Percentiles rank a stretch among this genome's conserved stretches.
Evolutionary conservation across 2,888 invertebrate species (phyloP).

Genomic region (Mechanitis mazaeus): DNA sequence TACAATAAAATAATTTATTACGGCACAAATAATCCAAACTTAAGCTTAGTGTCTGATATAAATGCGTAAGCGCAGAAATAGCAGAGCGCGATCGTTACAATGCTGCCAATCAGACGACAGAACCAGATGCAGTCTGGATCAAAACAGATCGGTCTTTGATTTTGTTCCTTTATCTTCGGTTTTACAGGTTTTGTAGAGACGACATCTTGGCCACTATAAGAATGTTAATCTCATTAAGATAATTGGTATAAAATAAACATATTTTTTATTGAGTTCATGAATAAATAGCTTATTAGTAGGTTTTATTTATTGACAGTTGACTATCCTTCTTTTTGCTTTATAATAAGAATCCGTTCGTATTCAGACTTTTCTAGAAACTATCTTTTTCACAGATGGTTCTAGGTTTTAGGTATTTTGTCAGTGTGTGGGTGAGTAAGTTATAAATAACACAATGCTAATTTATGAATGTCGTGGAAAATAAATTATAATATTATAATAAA

Average conservation of each 20-base stretch:
- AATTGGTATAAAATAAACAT: not conserved
- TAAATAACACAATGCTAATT: too few relatives aligned
- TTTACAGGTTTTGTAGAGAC: slow-evolving; percentile 23
- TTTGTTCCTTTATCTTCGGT: slow-evolving; percentile 19
- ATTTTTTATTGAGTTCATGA: too few relatives aligned
- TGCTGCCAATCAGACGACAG: slow-evolving; percentile 45
- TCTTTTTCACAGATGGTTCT: too few relatives aligned
- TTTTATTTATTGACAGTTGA: too few relatives aligned
- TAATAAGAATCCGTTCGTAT: too few relatives aligned
- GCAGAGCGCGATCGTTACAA: slow-evolving; percentile 49
- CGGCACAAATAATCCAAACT: slow-evolving; percentile 56
- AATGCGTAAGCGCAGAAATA: slow-evolving; percentile 58
- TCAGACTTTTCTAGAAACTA: too few relatives aligned
- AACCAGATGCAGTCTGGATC: slow-evolving; percentile 60
- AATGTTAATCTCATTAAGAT: slow-evolving; percentile 2
- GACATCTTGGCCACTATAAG: slow-evolving; percentile 26
- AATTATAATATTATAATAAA: too few relatives aligned
- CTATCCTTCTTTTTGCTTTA: too few relatives aligned
- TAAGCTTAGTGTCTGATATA: slow-evolving; percentile 53
- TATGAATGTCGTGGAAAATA: too few relatives aligned
- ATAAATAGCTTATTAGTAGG: too few relatives aligned
- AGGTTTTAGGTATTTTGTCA: too few relatives aligned
- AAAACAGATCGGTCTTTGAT: slow-evolving; percentile 47
- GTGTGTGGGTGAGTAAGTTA: too few relatives aligned
- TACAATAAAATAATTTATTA: slow-evolving; percentile 6